A percentile compares a stretch with the other conserved stretches of the same genome.
Evolutionary conservation across 2,797 vertebrate species (phyloP).

Genomic region (Pseudomugil tenellus): DNA sequence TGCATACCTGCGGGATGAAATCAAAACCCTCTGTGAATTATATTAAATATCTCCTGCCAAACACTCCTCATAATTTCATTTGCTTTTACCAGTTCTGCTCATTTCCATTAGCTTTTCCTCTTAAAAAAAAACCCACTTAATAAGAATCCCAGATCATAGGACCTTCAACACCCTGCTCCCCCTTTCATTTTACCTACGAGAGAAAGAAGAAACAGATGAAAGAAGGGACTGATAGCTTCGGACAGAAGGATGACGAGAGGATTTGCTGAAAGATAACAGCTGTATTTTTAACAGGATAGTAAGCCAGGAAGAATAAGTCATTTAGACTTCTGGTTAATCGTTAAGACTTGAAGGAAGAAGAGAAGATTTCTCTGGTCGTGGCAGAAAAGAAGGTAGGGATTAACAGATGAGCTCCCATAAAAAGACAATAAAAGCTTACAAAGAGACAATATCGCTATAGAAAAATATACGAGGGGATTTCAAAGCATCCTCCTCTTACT

Average conservation of each 20-base stretch:
- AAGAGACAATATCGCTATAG: conserved; percentile 24
- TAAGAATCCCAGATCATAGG: conserved; percentile 70
- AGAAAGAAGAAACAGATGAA: conserved; percentile 13
- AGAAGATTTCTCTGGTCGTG: conserved; percentile 9
- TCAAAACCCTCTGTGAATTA: conserved; percentile 82
- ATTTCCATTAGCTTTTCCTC: conserved; percentile 62
- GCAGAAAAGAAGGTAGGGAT: conserved; percentile 16
- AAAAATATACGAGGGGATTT: conserved; percentile 46
- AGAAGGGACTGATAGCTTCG: conserved; percentile 14
- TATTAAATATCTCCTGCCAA: conserved; percentile 74
- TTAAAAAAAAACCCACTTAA: conserved; percentile 54
- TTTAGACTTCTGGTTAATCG: conserved; percentile 33
- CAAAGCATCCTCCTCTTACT: conserved; percentile 41
- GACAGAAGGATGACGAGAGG: conserved; percentile 37
- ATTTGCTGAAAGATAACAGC: conserved; percentile 23
- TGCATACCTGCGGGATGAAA: conserved; percentile 84
- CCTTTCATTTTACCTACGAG: conserved; percentile 18
- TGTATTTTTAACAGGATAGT: conserved; percentile 41
- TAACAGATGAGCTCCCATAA: conserved; percentile 37
- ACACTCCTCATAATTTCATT: conserved; percentile 73
- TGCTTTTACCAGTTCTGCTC: conserved; percentile 69
- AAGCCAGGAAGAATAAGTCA: conserved; percentile 9
- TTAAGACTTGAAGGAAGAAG: conserved; percentile 23
- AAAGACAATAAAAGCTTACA: conserved; percentile 47
- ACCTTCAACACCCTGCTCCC: conserved; percentile 45